phyloP scores from a whole-genome alignment of 2,797 vertebrate genomes.

The Spheniscus humboldti region DNA sequence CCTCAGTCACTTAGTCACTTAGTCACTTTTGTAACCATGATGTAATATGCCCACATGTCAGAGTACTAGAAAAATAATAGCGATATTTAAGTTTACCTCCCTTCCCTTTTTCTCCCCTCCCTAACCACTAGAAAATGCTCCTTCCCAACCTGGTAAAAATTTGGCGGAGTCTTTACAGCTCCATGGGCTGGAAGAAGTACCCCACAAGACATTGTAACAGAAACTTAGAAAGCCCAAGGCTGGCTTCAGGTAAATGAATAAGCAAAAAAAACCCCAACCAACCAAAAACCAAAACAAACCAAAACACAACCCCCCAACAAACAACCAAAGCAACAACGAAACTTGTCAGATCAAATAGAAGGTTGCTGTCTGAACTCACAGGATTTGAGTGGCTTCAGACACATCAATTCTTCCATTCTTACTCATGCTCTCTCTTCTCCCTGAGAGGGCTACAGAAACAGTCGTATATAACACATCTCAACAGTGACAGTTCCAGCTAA shows the following conservation, averaged over 20 bases:
- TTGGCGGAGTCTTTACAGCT: background rate
- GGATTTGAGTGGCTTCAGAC: background rate
- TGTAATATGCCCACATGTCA: background rate
- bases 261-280: background rate
- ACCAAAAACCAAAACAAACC: background rate
- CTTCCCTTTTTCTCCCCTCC: background rate
- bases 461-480: background rate
- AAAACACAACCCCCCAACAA: background rate
- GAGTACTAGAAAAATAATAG: background rate
- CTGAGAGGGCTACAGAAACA: background rate
- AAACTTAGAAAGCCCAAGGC: background rate
- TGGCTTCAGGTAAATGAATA: background rate
- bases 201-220: background rate
- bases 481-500: background rate
- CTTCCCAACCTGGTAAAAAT: background rate
- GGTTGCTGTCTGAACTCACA: background rate
- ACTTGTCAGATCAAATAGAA: background rate
- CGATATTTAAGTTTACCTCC: background rate
- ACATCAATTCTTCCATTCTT: background rate
- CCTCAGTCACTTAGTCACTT: constrained; percentile 24
- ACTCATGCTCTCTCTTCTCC: background rate
- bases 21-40: constrained; percentile 20
- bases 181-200: background rate
- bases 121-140: background rate
- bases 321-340: background rate